Conservation (phyloP, 2,113 vertebrate genomes). For the Pelusios castaneus region DNA sequence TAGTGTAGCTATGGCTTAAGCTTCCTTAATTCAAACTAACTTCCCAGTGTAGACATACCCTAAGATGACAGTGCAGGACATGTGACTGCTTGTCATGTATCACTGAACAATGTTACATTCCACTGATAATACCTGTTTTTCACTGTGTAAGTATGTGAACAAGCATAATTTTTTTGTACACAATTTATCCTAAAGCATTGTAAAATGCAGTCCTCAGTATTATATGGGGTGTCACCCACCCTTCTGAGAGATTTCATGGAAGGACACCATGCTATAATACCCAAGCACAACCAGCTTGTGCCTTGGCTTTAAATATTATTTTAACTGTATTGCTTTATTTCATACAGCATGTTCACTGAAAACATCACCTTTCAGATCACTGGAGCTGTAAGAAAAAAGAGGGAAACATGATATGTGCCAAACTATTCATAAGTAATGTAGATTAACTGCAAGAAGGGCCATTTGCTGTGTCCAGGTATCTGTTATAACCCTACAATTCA, state of each 20-base stretch:
- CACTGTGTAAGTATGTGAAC: neutral
- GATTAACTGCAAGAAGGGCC: constrained; percentile 67
- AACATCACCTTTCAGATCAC: constrained; percentile 35
- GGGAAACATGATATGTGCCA: constrained; percentile 62
- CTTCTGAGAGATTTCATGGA: neutral
- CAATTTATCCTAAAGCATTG: neutral
- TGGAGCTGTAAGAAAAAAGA: constrained; percentile 8
- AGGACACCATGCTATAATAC: neutral
- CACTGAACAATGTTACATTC: neutral
- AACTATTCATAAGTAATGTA: constrained; percentile 63
- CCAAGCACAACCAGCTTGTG: neutral
- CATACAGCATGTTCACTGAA: constrained; percentile 3
- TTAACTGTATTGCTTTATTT: constrained; percentile 1
- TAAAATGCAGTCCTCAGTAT: neutral
- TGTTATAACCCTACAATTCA: constrained; percentile 63
- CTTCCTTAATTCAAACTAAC: too few species aligned
- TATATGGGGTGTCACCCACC: neutral
- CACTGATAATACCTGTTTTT: neutral
- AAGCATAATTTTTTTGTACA: neutral
- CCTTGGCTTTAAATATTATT: neutral
- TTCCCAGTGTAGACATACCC: too few species aligned
- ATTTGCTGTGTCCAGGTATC: constrained; percentile 60
- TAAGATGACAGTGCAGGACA: neutral
- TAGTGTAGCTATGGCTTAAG: too few species aligned
- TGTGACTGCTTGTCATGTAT: neutral